phyloP scores from a whole-genome alignment of 2,888 invertebrate genomes.

The Melinopterus prodromus region DNA sequence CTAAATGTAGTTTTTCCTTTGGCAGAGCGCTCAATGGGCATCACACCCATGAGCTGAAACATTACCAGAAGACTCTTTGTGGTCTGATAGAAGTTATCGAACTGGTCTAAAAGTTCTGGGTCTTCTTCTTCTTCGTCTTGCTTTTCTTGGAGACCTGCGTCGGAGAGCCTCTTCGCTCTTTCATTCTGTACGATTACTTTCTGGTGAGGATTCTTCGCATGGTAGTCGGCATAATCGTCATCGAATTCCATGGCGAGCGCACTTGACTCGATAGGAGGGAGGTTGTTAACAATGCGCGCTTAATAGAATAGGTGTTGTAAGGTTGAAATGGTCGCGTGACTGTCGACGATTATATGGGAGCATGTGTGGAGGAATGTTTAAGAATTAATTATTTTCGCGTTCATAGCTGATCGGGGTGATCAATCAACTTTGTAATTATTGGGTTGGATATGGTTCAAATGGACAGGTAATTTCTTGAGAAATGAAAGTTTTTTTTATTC shows the following conservation, averaged over 20 bases:
- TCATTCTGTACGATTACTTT: constrained; percentile 42
- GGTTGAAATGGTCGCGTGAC: constrained; percentile 47
- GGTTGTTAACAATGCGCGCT: constrained; percentile 13
- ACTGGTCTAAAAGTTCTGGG: constrained; percentile 68
- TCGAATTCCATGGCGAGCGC: constrained; percentile 17
- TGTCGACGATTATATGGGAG: constrained; percentile 45
- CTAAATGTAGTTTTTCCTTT: constrained; percentile 61
- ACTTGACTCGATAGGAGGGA: constrained; percentile 11
- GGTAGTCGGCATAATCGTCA: constrained; percentile 17
- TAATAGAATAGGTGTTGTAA: constrained; percentile 4
- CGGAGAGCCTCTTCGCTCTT: constrained; percentile 43
- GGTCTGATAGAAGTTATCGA: constrained; percentile 75
- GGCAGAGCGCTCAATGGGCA: constrained; percentile 76
- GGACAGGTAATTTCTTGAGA: neutral
- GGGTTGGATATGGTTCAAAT: constrained; percentile 28
- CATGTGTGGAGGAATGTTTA: constrained; percentile 36
- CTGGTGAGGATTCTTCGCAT: constrained; percentile 50
- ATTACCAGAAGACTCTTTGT: constrained; percentile 75
- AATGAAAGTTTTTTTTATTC: neutral
- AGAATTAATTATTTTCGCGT: constrained; percentile 52
- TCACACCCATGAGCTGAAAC: constrained; percentile 79
- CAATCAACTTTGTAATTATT: constrained; percentile 51
- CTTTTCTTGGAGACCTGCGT: constrained; percentile 40
- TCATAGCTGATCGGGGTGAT: constrained; percentile 47
- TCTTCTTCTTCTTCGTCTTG: constrained; percentile 50